These are phyloP conservation scores for Oscheius sp. DNA, from an alignment of 2,888 invertebrate genomes.

Conservation along the genomic window DNA sequence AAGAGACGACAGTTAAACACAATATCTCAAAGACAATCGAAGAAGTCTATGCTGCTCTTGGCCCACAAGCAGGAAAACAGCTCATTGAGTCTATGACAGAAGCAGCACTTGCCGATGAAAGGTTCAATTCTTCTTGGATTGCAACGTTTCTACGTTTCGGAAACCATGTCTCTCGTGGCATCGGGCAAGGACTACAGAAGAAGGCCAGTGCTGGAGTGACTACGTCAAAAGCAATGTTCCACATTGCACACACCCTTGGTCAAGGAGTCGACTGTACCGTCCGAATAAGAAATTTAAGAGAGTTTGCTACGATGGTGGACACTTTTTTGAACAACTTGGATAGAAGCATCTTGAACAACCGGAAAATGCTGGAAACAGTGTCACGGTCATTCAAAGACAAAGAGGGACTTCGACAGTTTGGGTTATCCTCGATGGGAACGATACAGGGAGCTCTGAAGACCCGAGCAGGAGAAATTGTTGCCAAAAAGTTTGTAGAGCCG, in stretches of 20 bases:
- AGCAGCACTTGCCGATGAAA: neutral
- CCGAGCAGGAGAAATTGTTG: constrained; percentile 3
- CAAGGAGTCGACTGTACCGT: neutral
- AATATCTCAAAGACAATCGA: constrained; percentile 6
- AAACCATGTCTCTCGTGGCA: neutral
- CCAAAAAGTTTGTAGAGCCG: constrained; percentile 19
- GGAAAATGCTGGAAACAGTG: neutral
- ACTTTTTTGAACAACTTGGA: neutral
- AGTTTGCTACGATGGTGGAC: neutral
- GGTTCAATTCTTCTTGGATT: neutral
- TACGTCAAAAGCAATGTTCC: neutral
- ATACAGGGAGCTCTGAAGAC: neutral
- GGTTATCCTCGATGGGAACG: neutral
- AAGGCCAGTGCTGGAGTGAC: neutral
- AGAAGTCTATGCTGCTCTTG: constrained; percentile 13
- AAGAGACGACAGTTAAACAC: neutral
- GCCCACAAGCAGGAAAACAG: constrained; percentile 7
- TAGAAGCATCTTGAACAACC: neutral
- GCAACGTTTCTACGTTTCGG: constrained; percentile 4
- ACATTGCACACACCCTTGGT: neutral
- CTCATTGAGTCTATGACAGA: neutral
- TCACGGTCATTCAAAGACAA: neutral
- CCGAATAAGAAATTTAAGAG: neutral
- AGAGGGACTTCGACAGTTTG: neutral
- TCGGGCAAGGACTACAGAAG: neutral